These are phyloP conservation scores for Rhombomys opimus DNA, from an alignment of 2,113 vertebrate species.

Conservation along the genomic window DNA sequence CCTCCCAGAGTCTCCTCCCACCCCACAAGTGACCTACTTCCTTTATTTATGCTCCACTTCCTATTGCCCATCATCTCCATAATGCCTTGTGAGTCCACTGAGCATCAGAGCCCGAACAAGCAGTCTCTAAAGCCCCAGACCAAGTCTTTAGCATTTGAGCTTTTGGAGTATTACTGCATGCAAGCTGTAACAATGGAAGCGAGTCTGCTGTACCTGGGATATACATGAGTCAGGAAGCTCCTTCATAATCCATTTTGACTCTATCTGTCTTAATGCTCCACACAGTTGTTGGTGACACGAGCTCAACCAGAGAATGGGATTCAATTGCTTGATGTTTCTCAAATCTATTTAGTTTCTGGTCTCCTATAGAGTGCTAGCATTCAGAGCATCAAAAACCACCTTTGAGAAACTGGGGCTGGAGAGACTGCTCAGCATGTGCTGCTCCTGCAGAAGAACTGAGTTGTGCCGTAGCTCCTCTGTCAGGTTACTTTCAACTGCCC, in stretches of 20 bases:
- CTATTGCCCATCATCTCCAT: background rate
- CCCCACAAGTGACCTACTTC: background rate
- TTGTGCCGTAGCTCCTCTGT: background rate
- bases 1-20: background rate
- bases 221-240: background rate
- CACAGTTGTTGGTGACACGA: background rate
- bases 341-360: background rate
- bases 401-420: background rate
- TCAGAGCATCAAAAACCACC: conserved; percentile 1
- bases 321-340: background rate
- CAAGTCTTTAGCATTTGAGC: background rate
- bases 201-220: background rate
- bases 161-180: background rate
- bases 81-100: background rate
- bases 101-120: background rate
- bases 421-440: background rate
- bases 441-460: background rate
- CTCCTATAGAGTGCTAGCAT: background rate
- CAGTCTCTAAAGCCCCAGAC: background rate
- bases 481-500: background rate
- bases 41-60: background rate
- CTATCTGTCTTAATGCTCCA: background rate
- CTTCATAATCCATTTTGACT: background rate
- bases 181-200: background rate
- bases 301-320: background rate